Conservation (phyloP, 2,113 vertebrate genomes). For the Crotalus tigris region DNA sequence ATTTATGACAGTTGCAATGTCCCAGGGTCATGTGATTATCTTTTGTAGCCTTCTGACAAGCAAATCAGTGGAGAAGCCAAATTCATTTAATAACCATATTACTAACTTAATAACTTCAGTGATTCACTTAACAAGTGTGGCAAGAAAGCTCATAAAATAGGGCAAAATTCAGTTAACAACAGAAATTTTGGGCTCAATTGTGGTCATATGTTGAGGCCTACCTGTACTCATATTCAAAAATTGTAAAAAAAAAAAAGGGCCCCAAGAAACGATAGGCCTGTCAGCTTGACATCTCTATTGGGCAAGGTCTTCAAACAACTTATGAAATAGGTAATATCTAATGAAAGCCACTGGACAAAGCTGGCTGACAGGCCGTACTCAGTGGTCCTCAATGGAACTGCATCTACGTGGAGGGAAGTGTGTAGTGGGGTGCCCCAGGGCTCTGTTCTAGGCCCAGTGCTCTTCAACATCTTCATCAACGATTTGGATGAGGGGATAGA, state of each 20-base stretch:
- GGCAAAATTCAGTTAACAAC: neutral
- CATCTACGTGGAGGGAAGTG: too few species aligned
- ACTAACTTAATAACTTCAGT: neutral
- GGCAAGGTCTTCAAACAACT: neutral
- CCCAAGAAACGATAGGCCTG: neutral
- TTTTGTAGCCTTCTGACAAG: neutral
- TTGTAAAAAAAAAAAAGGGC: neutral
- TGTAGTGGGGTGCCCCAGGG: too few species aligned
- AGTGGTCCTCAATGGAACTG: too few species aligned
- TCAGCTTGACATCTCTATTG: neutral
- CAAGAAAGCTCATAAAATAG: neutral
- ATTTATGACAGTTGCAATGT: neutral
- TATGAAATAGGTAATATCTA: neutral
- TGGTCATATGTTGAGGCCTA: neutral
- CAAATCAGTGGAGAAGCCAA: neutral
- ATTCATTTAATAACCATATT: neutral
- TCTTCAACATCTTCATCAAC: too few species aligned
- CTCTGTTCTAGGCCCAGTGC: too few species aligned
- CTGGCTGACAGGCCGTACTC: too few species aligned
- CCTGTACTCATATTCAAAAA: neutral
- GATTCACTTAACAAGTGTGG: neutral
- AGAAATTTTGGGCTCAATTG: neutral
- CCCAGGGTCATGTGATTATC: neutral
- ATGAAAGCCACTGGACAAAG: neutral
- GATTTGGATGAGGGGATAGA: too few species aligned